Evolutionary conservation across 1,140 invertebrate species (phyloP), one percentile per base, ranked within the genome.

Genomic region (Stratiolaelaps scimitus): DNA sequence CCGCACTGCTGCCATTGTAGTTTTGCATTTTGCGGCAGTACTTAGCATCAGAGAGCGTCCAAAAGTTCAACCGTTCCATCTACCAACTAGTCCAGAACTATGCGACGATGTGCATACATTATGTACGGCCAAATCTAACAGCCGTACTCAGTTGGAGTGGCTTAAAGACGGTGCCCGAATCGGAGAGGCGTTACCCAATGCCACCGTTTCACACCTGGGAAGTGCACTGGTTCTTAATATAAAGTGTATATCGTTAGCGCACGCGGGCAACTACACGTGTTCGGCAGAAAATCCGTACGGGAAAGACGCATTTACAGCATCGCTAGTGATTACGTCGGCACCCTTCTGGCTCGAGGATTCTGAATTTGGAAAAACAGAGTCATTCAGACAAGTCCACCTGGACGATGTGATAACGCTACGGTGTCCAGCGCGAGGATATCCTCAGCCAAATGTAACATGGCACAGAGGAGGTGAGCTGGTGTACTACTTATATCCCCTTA

Each of bases 181-280:
- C 53, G 10, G 53, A 5, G 20, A 60, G 2, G 26, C 15, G 53
- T 26, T 15, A 26, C 53, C 26, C 15, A 17, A 60, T 60, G 13
- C 15, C 34, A 15, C 53, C 15, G 15, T 29, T 34, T 17, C 26
- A 60, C 26, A 60, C 53, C 2, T 29, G 10, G 23, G 34, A 34
- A 26, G 26, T 60, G 15, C 53, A 29, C 23, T 26, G 15, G 13
- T 60, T 60, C 23, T 60, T 34, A 60, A 60, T 60, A n/a, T 26
- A 20, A 2, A 15, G 15, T 15, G 26, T 60, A 26, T 29, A 60
- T 29, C 53, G 26, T 26, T 29, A 34, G 26, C 53, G 26, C 53
- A 60, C 20, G 26, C 53, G 17, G 53, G 53, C 26, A 60, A 60
- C 53, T 60, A 60, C 23, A 60, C 53, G 15, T 60, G 53, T 26